These are phyloP conservation scores for Mastigias papua DNA, from an alignment of 30 jellyfish, hydroid and myxozoan species.

Conservation along the genomic window DNA sequence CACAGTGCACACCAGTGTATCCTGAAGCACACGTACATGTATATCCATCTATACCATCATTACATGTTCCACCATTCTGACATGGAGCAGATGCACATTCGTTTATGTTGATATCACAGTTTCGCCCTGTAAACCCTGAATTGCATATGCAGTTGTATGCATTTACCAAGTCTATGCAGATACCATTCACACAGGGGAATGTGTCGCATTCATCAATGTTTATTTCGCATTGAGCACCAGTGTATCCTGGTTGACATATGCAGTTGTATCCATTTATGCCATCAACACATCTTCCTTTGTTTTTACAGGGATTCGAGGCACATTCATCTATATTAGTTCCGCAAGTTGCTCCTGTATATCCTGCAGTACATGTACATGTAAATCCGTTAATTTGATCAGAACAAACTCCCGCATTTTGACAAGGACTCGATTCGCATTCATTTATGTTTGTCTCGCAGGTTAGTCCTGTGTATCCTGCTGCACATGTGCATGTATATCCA, in stretches of 20 bases:
- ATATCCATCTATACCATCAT: slow-evolving; percentile 45
- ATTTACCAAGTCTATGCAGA: too few relatives aligned
- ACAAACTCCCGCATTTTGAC: slow-evolving; percentile 69
- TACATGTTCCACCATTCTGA: slow-evolving; percentile 61
- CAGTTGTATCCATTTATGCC: slow-evolving; percentile 22
- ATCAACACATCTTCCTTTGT: slow-evolving; percentile 57
- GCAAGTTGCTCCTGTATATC: slow-evolving; percentile 62
- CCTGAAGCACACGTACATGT: slow-evolving; percentile 78
- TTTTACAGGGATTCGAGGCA: slow-evolving; percentile 60
- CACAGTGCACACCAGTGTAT: slow-evolving; percentile 63
- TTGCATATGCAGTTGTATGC: too few relatives aligned
- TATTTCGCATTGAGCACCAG: slow-evolving; percentile 41
- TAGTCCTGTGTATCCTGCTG: slow-evolving; percentile 56
- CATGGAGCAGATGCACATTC: slow-evolving; percentile 80
- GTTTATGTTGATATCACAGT: too few relatives aligned
- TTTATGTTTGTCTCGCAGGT: slow-evolving; percentile 58
- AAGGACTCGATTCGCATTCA: slow-evolving; percentile 71
- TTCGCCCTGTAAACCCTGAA: too few relatives aligned
- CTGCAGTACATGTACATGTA: slow-evolving; percentile 52
- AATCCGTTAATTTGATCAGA: slow-evolving; percentile 45
- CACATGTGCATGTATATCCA: slow-evolving; percentile 54
- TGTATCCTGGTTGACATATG: slow-evolving; percentile 45
- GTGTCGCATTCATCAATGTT: slow-evolving; percentile 60
- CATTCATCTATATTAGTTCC: slow-evolving; percentile 59
- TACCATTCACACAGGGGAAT: too few relatives aligned